Evolutionary conservation across 2,113 vertebrate species (phyloP).

Genomic region (Ailuropoda melanoleuca): DNA sequence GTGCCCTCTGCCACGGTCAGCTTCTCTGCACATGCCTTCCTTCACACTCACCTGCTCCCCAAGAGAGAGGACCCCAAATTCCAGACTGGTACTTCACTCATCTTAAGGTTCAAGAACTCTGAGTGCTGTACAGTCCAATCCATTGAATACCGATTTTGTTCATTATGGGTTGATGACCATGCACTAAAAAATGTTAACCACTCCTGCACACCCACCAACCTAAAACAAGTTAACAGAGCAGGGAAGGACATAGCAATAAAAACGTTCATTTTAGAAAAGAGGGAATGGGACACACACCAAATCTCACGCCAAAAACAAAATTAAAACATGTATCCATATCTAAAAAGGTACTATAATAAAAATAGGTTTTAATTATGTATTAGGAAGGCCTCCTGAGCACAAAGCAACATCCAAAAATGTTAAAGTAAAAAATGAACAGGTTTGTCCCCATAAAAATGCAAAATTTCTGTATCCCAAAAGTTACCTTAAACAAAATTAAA

Average conservation of each 20-base stretch:
- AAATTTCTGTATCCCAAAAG: not conserved
- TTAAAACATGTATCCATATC: not conserved
- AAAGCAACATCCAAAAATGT: not conserved
- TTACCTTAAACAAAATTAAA: not conserved
- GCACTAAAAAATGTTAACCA: not conserved
- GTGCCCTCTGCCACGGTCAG: too few species aligned
- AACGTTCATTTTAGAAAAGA: not conserved
- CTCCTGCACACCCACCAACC: not conserved
- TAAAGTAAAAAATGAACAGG: not conserved
- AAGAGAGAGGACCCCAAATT: not conserved
- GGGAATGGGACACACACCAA: not conserved
- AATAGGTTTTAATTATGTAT: not conserved
- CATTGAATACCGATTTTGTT: not conserved
- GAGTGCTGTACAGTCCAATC: not conserved
- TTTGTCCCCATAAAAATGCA: not conserved
- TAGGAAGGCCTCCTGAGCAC: not conserved
- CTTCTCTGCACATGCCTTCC: not conserved
- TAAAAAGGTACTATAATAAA: not conserved
- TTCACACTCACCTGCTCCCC: not conserved
- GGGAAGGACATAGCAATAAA: not conserved
- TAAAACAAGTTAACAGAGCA: not conserved
- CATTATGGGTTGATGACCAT: not conserved
- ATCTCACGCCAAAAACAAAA: not conserved
- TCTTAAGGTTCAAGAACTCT: not conserved
- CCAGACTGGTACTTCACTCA: not conserved